phyloP scores from a whole-genome alignment of 2,888 invertebrate genomes.

The Cosmopolites sordidus region DNA sequence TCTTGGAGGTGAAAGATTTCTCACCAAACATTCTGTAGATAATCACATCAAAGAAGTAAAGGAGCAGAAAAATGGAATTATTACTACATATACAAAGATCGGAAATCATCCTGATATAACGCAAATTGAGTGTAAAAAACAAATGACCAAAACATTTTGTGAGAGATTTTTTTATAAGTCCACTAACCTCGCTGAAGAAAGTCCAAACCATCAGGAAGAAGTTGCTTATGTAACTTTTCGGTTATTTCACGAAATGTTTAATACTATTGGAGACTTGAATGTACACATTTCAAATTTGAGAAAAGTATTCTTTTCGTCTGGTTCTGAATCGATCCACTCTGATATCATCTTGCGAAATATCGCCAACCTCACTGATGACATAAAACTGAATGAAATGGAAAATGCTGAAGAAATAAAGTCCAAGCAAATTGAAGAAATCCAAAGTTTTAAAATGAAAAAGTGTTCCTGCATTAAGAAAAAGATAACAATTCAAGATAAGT shows the following conservation, averaged over 20 bases:
- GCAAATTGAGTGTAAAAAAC: constrained; percentile 21
- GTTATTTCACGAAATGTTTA: constrained; percentile 15
- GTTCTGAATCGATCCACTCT: neutral
- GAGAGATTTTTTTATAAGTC: constrained; percentile 22
- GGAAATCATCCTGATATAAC: constrained; percentile 5
- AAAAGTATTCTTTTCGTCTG: constrained; percentile 3
- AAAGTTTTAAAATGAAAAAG: constrained; percentile 1
- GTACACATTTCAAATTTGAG: constrained; percentile 8
- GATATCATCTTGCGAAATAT: constrained; percentile 7
- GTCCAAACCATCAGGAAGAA: neutral
- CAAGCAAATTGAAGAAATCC: constrained; percentile 9
- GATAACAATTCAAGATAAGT: constrained; percentile 27
- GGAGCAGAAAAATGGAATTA: neutral
- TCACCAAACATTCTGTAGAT: constrained; percentile 26
- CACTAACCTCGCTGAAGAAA: neutral
- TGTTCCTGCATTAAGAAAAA: constrained; percentile 26
- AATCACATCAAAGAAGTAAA: constrained; percentile 7
- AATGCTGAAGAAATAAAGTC: constrained; percentile 2
- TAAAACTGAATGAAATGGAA: constrained; percentile 7
- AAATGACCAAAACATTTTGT: constrained; percentile 8
- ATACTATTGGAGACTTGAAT: constrained; percentile 14
- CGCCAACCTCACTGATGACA: neutral
- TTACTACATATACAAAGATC: constrained; percentile 3
- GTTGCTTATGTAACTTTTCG: constrained; percentile 16
- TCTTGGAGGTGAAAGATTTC: constrained; percentile 28